Base-by-base conservation (phyloP, 2,888 invertebrate genomes). In the Antheraea assamensis region DNA sequence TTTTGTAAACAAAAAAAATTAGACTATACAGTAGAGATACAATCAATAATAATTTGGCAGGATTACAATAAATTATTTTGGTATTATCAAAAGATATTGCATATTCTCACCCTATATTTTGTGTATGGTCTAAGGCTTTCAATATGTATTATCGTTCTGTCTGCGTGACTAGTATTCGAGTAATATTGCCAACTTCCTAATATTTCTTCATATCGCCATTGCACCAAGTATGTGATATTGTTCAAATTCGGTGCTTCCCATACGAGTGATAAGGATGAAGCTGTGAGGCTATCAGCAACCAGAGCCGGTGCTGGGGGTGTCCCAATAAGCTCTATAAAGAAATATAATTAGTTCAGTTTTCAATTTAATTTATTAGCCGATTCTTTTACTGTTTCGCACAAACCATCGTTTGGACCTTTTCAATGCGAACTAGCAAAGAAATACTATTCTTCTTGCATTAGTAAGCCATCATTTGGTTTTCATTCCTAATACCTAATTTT, bases 111-210 rank as follows among this genome's bases (percentile, higher is more conserved):
- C 95, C 97, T 96, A 87, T 99, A 99, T 87, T 97, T 98, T 0
- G 98, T 97, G 87, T 98, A 98, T 0, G 99, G 98, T 79, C 97
- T 96, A 71, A 99, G 94, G 79, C 97, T 96, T 78, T 97, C 96
- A 15, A 98, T 96, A 42, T 96, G 95, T 80, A 97, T 97, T 64
- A 96, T 96, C 31, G 95, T 95, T 80, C 95, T 87, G 80, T 96
- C 95, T 2, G 96, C 95, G 95, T 97, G 96, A 71, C 96, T 96
- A 81, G 96, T 96, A 85, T 97, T 97, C 71, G 96, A 95, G 87
- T 97, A 98, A 87, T 97, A 98, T 86, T 97, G 97, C 98, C 98
- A 98, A 31, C 96, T 95, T 72, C 96, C 96, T 7, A 96, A 95
- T 66, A 96, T 88, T 79, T 96, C 96, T 79, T 96, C 96, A 85